phyloP scores from a whole-genome alignment of 2,113 vertebrate genomes.

The Xerus inauris region DNA sequence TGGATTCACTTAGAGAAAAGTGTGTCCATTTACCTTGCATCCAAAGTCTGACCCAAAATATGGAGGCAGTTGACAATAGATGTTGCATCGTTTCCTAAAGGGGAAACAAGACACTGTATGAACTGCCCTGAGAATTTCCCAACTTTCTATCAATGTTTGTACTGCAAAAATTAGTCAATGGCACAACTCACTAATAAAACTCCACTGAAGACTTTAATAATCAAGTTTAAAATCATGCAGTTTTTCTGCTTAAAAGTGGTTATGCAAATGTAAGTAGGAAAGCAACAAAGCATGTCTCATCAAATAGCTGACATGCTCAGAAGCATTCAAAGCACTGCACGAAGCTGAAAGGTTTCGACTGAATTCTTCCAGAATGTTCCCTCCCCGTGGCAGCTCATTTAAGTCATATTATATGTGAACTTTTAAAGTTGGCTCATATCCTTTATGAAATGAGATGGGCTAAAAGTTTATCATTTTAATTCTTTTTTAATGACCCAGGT shows the following conservation, averaged over 20 bases:
- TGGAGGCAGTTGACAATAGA: conserved; percentile 99
- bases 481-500: conserved; percentile 44
- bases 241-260: conserved; percentile 73
- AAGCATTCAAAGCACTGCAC: conserved; percentile 75
- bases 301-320: conserved; percentile 78
- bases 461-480: background rate
- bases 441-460: background rate
- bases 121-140: conserved; percentile 32
- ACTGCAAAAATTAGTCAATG: conserved; percentile 65
- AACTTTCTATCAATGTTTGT: background rate
- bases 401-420: background rate
- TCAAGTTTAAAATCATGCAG: conserved; percentile 82
- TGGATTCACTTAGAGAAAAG: conserved; percentile 38
- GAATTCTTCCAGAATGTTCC: background rate
- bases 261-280: conserved; percentile 78
- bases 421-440: background rate
- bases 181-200: conserved; percentile 49
- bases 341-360: conserved; percentile 17
- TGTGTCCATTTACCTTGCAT: conserved; percentile 90
- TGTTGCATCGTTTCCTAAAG: conserved; percentile 94
- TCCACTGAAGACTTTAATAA: conserved; percentile 62
- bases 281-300: conserved; percentile 82
- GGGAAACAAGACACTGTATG: conserved; percentile 66
- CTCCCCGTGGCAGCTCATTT: background rate
- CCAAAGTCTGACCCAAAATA: conserved; percentile 96